Evolutionary conservation across 2,888 invertebrate genomes (phyloP), one percentile per base, ranked within the genome.

Genomic region (Hirtodrosophila trivittata): DNA sequence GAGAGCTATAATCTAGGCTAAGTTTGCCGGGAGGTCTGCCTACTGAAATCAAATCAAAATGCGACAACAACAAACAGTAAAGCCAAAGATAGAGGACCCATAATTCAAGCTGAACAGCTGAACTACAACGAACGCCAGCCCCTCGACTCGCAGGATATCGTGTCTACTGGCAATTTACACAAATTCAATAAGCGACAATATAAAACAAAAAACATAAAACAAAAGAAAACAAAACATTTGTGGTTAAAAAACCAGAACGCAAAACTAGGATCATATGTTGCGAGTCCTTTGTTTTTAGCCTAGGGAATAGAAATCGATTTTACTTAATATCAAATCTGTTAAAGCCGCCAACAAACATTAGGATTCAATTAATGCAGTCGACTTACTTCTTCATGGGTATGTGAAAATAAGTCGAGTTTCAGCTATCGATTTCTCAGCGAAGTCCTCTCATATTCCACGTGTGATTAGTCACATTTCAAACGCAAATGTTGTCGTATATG

Each of bases 121-220:
- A 47, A 62, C 54, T 50, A n/a, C 49, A 56, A 50, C 37, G 46
- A 56, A 56, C 54, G 49, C 39, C 46, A 46, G 59, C 41, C 49
- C 59, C 33, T 18, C 45, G 43, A 32, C 38, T 13, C 12, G 42
- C 39, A 6, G 21, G 50, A 5, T 81, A 57, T 58, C 82, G 82
- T 82, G 82, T 77, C 72, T 66, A 41, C 13, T 4, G 64, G 78
- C 59, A 87, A 82, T 83, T 83, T 87, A 75, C 73, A 75, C 70
- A 75, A 87, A 75, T 82, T 81, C 74, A 71, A 77, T 70, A 77
- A 77, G 55, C 63, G 65, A 65, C 65, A 55, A 64, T 16, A n/a
- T 33, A 49, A 43, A 49, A 3, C 13, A 12, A 35, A 12, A 35
- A 3, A 13, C 2, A 13, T 35, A 26, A 5, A 12, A 38, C 1